phyloP scores from a whole-genome alignment of 2,797 vertebrate genomes.

The Chaetodon trifasciatus region DNA sequence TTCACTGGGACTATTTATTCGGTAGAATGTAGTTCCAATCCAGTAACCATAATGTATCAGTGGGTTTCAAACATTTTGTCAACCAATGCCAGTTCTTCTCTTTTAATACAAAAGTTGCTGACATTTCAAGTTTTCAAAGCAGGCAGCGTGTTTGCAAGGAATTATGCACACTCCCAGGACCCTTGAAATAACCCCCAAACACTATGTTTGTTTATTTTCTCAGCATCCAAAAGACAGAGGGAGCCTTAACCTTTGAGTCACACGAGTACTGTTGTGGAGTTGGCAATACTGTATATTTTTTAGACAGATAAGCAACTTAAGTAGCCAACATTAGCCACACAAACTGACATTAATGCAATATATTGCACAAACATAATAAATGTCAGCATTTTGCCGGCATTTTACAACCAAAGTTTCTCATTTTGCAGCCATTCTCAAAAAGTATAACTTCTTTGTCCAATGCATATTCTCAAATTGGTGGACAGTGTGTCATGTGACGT shows the following conservation, averaged over 20 bases:
- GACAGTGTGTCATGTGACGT: not conserved
- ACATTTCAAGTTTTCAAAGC: constrained; percentile 8
- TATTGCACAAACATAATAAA: not conserved
- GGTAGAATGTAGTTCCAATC: not conserved
- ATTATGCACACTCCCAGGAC: not conserved
- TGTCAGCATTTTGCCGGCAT: not conserved
- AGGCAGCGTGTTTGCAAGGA: not conserved
- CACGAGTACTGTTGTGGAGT: not conserved
- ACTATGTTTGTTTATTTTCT: not conserved
- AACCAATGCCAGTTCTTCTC: not conserved
- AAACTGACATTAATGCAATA: not conserved
- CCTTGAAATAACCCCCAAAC: not conserved
- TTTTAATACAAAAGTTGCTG: not conserved
- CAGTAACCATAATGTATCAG: constrained; percentile 14
- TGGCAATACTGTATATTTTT: not conserved
- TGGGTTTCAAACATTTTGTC: not conserved
- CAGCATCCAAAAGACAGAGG: constrained; percentile 1
- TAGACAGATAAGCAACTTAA: not conserved
- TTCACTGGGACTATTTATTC: not conserved
- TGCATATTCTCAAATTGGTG: not conserved
- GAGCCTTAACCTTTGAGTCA: not conserved
- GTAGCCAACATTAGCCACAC: not conserved
- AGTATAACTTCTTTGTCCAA: not conserved
- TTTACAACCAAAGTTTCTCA: not conserved
- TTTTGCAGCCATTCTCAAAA: not conserved